These are phyloP conservation scores for Elephas maximus DNA, from an alignment of 2,113 vertebrate species.

Conservation along the genomic window DNA sequence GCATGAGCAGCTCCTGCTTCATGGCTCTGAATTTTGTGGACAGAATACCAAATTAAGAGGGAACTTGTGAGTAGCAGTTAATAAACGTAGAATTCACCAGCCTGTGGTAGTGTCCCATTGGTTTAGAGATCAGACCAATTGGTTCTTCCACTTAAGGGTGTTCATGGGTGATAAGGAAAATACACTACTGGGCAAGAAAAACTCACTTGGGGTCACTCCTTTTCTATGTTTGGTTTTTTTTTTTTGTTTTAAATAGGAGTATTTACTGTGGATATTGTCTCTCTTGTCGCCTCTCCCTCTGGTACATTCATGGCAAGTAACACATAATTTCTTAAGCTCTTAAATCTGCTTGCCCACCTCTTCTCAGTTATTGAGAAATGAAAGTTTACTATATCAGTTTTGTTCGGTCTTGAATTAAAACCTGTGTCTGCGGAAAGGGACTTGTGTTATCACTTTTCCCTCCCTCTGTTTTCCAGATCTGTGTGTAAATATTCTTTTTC, in stretches of 20 bases:
- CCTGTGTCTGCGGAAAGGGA: background rate
- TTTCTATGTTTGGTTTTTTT: background rate
- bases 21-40: slow-evolving; percentile 59
- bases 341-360: background rate
- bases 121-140: background rate
- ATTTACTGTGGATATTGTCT: background rate
- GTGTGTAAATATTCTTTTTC: background rate
- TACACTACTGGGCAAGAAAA: background rate
- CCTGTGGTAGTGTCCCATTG: background rate
- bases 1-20: slow-evolving; percentile 40
- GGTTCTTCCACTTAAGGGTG: background rate
- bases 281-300: background rate
- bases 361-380: slow-evolving; percentile 46
- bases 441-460: background rate
- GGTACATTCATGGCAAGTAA: slow-evolving; percentile 24
- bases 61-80: slow-evolving; percentile 62
- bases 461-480: background rate
- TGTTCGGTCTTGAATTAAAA: background rate
- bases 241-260: slow-evolving; percentile 18
- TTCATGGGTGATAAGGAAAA: background rate
- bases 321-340: slow-evolving; percentile 12
- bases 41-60: slow-evolving; percentile 58
- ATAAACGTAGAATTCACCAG: background rate
- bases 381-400: slow-evolving; percentile 18
- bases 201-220: background rate